Conservation (phyloP, 1,140 invertebrate genomes). For the Drosophila athabasca region DNA sequence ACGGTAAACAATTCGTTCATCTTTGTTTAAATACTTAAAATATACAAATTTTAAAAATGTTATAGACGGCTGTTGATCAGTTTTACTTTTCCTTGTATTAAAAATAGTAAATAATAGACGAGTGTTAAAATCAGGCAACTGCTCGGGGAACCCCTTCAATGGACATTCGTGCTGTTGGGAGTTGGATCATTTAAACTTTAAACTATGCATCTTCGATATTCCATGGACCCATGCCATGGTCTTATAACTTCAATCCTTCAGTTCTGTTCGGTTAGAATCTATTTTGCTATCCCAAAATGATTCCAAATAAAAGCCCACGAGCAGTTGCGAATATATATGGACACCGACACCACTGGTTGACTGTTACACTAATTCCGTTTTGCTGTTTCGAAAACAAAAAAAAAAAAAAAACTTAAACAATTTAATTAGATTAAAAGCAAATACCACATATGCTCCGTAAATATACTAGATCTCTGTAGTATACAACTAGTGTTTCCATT, state of each 20-base stretch:
- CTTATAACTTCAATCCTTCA: too few species aligned
- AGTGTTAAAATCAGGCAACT: constrained; percentile 45
- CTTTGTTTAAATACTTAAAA: constrained; percentile 46
- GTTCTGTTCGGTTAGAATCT: constrained; percentile 2
- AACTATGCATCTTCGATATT: constrained; percentile 15
- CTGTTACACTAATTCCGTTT: constrained; percentile 15
- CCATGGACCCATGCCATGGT: constrained; percentile 8
- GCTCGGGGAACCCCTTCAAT: constrained; percentile 32
- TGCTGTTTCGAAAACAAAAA: constrained; percentile 4
- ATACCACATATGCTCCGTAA: constrained; percentile 58
- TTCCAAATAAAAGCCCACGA: constrained; percentile 24
- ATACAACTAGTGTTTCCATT: background rate
- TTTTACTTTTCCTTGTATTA: constrained; percentile 29
- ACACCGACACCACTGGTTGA: constrained; percentile 59
- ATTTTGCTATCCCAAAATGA: background rate
- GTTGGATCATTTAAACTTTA: constrained; percentile 11
- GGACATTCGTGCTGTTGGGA: background rate
- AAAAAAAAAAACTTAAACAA: constrained; percentile 50
- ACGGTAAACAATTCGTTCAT: constrained; percentile 36
- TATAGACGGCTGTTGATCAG: constrained; percentile 28
- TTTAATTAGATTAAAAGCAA: constrained; percentile 69
- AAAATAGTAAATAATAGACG: constrained; percentile 36
- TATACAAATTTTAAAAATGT: constrained; percentile 46
- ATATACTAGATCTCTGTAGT: constrained; percentile 35
- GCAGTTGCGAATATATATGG: constrained; percentile 44